Base-by-base conservation (phyloP, 2,797 vertebrate genomes). In the Lacerta viridis region DNA sequence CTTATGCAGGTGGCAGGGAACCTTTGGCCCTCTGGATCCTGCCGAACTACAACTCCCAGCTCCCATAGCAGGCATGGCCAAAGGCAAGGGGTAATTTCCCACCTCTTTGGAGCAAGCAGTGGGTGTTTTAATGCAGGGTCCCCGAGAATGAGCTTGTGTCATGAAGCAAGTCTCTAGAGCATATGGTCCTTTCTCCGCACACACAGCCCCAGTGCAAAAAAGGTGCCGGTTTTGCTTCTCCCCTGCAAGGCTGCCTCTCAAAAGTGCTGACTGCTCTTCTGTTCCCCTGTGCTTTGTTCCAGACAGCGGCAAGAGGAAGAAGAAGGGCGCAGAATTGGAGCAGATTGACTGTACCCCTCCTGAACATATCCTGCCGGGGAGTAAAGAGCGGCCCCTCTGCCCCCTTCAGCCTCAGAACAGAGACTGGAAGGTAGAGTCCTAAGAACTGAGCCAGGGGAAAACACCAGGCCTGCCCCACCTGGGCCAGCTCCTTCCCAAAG, bases 301-400 rank as follows among this genome's bases (percentile, higher is more conserved):
- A 99, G 99, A 99, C 80, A 98, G 97, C 61, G 99, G 98, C 78
- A 99, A 98, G 94, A 95, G 98, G 91, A 99, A 99, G 97, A 99
- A 98, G 96, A 99, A 98, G 94, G 98, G 98, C 90, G 98, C 95
- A 0, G 99, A 99, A 92, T 96, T 99, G 96, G 99, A 99, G 94
- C 99, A 99, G 96, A 99, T 99, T 1, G 99, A 99, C 96, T 99
- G 99, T 94, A 99, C 99, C 10, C 99, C 99, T 1, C 99, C 99
- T 36, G 99, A 99, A 94, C 98, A 99, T 95, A 99, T 99, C 96
- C 97, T 99, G 88, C 99, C 99, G 0, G 98, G 99, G 92, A 98
- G 98, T 96, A 99, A 99, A 96, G 99, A 99, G 76, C 98, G 98
- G 92, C 99, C 98, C 7, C 91, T 99, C 89, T 97, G 98, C 94